Evolutionary conservation across 2,888 invertebrate genomes (phyloP), one percentile per base, ranked within the genome.

Genomic region (Myopa testacea): DNA sequence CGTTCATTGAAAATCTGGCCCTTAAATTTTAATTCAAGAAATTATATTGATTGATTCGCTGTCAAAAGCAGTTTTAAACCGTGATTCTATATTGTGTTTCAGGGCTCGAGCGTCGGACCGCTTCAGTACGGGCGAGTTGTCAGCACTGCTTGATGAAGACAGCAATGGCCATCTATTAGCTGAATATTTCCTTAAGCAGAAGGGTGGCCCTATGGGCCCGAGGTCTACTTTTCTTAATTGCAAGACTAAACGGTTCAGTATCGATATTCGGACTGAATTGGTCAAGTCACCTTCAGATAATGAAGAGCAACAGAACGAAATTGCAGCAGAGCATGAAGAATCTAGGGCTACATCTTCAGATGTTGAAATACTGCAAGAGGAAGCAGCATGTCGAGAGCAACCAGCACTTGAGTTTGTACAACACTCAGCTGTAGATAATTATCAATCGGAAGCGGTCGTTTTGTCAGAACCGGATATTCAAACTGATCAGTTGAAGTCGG

Each of bases 141-240:
- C 81, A 0, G 80, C 80, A 14, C 80, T 80, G 67, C 79, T 81
- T 19, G 77, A 80, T 14, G 80, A 81, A 72, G 78, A 82, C 26
- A 81, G 80, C n/a, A 78, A 80, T 62, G 83, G 81, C 3, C 77
- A 78, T 19, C 80, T 81, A n/a, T 65, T 83, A 34, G 81, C 81
- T 0, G 79, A 82, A 58, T 82, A 79, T 71, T 68, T 83, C 6
- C 78, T 80, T 45, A 79, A 80, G 40, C 81, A 78, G 40, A 75
- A 75, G 12, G 81, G 81, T 0, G 58, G 52, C 5, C 75, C 77
- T 1, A 78, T 72, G 26, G 67, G 68, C 12, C 75, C 76, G 38
- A 74, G 77, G 14, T 55, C 62, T 55, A 60, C 80, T 0, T 81
- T 80, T 52, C 45, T 77, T 34, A 76, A 80, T 58, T 69, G 58